These are phyloP conservation scores for Silurus asotus DNA, from an alignment of 2,113 vertebrate species.

Conservation along the genomic window DNA sequence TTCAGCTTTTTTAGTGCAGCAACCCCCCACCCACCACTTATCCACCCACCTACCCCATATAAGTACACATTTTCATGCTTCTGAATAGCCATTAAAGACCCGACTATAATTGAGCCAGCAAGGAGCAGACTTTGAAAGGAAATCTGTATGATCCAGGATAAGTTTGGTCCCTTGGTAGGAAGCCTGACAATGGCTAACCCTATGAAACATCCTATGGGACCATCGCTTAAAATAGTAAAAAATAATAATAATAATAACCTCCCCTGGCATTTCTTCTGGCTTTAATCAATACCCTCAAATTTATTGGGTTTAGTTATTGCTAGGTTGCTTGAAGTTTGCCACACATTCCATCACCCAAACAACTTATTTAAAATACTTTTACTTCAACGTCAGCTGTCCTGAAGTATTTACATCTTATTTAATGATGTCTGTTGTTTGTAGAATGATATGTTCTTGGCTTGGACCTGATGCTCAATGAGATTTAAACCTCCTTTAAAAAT, in stretches of 20 bases:
- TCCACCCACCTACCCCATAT: conserved; percentile 36
- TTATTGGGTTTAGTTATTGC: neutral
- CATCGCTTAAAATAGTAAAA: conserved; percentile 16
- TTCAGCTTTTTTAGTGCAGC: conserved; percentile 60
- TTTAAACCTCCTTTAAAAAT: neutral
- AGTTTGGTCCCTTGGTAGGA: conserved; percentile 40
- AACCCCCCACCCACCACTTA: conserved; percentile 40
- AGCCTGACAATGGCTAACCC: conserved; percentile 1
- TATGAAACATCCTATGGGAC: conserved; percentile 44
- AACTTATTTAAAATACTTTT: neutral
- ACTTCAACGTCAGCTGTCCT: neutral
- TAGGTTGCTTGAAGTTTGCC: neutral
- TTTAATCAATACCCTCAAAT: neutral
- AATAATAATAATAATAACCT: conserved; percentile 5
- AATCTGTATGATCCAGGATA: conserved; percentile 44
- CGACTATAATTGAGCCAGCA: conserved; percentile 41
- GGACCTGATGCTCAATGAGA: neutral
- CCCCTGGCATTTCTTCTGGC: neutral
- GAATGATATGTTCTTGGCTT: neutral
- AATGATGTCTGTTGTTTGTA: neutral
- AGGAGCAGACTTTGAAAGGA: conserved; percentile 52
- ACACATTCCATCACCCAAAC: neutral
- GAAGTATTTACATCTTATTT: neutral
- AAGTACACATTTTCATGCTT: conserved; percentile 49
- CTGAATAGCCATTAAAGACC: conserved; percentile 50